Evolutionary conservation across 2,797 vertebrate species (phyloP).

Genomic region (Lacerta agilis): DNA sequence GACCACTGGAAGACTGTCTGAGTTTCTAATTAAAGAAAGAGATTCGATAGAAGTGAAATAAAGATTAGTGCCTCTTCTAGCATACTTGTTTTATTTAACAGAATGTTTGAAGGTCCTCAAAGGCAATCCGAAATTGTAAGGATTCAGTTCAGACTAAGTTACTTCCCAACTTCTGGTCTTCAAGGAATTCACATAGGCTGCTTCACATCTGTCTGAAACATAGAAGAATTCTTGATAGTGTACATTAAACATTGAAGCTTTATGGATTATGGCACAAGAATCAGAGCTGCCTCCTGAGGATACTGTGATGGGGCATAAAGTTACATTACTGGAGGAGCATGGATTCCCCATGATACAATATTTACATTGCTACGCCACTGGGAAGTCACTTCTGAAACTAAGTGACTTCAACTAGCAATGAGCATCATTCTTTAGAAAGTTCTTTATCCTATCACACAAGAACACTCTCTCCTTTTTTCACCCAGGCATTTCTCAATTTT

Average conservation of each 20-base stretch:
- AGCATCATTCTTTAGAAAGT: not conserved
- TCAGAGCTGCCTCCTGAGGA: constrained; percentile 25
- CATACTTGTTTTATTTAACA: not conserved
- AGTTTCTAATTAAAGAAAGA: not conserved
- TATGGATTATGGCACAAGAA: constrained; percentile 32
- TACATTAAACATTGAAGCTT: constrained; percentile 48
- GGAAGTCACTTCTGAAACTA: constrained; percentile 13
- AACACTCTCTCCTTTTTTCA: not conserved
- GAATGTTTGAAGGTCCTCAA: not conserved
- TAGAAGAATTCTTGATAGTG: constrained; percentile 23
- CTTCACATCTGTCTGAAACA: constrained; percentile 22
- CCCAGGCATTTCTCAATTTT: constrained; percentile 11
- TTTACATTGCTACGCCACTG: constrained; percentile 37
- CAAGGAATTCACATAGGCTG: constrained; percentile 21
- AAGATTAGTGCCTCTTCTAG: not conserved
- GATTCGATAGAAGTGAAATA: not conserved
- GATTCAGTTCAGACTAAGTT: constrained; percentile 1
- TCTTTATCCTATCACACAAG: not conserved
- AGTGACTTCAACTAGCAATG: not conserved
- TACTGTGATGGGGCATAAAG: constrained; percentile 26
- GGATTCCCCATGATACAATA: constrained; percentile 23
- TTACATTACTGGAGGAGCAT: constrained; percentile 21
- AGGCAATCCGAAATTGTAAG: not conserved
- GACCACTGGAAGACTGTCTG: not conserved
- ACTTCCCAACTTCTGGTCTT: constrained; percentile 22